These are phyloP conservation scores for Glossosoma conforme DNA, from an alignment of 1,140 invertebrate species.

Conservation along the genomic window DNA sequence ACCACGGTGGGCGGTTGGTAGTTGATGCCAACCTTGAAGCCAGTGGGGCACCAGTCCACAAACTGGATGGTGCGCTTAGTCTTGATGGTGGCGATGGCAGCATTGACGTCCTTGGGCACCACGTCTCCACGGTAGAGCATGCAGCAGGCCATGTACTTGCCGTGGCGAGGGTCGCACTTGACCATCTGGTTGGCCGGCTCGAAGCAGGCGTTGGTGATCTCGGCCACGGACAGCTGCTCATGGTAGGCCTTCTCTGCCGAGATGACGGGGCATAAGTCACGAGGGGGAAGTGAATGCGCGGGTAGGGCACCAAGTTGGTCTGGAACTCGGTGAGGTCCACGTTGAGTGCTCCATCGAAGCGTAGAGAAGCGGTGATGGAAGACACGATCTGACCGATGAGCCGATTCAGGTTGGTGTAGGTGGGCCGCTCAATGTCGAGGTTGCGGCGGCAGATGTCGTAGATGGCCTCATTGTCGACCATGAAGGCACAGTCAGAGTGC, in stretches of 20 bases:
- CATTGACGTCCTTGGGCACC: slow-evolving; percentile 76
- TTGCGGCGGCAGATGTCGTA: slow-evolving; percentile 89
- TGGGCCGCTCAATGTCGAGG: slow-evolving; percentile 80
- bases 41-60: slow-evolving; percentile 88
- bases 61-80: slow-evolving; percentile 81
- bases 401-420: slow-evolving; percentile 74
- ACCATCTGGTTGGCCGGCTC: slow-evolving; percentile 90
- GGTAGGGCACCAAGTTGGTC: slow-evolving; percentile 82
- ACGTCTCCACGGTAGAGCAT: slow-evolving; percentile 75
- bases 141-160: slow-evolving; percentile 88
- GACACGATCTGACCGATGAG: slow-evolving; percentile 83
- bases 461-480: slow-evolving; percentile 85
- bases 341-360: slow-evolving; percentile 85
- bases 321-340: slow-evolving; percentile 89
- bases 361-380: slow-evolving; percentile 80
- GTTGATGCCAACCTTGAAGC: slow-evolving; percentile 79
- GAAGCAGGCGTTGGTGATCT: slow-evolving; percentile 88
- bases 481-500: slow-evolving; percentile 83
- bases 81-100: slow-evolving; percentile 80
- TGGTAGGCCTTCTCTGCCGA: slow-evolving; percentile 84
- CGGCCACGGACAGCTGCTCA: slow-evolving; percentile 74
- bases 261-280: slow-evolving; percentile 84
- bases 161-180: slow-evolving; percentile 85
- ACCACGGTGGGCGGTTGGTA: slow-evolving; percentile 78
- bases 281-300: slow-evolving; percentile 77